phyloP scores from a whole-genome alignment of 92 coral and sea anemone species.

The Siderastrea siderea region DNA sequence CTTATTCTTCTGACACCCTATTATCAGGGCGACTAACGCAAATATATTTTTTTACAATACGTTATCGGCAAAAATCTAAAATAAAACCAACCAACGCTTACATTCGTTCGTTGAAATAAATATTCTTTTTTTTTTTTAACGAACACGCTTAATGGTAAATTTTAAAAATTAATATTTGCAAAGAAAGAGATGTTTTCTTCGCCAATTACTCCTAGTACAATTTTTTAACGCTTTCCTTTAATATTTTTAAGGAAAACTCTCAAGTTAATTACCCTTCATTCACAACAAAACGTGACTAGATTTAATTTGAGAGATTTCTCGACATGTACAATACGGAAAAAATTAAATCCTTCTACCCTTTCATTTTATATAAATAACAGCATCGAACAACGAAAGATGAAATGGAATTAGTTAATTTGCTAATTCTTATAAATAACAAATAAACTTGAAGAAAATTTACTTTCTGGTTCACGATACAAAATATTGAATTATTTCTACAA shows the following conservation, averaged over 20 bases:
- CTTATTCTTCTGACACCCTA: slow-evolving; percentile 13
- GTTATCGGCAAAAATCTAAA: neutral
- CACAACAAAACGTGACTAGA: neutral
- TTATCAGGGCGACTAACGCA: neutral
- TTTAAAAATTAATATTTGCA: neutral
- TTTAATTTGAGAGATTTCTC: neutral
- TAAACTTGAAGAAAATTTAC: neutral
- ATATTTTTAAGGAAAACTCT: neutral
- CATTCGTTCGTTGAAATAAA: slow-evolving; percentile 35
- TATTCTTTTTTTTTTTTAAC: neutral
- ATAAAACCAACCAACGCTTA: slow-evolving; percentile 15
- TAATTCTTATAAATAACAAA: neutral
- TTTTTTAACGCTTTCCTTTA: neutral
- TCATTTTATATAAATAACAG: slow-evolving; percentile 5
- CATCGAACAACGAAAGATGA: neutral
- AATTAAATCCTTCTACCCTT: neutral
- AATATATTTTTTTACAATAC: slow-evolving; percentile 25
- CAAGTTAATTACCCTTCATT: neutral
- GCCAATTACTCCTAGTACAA: neutral
- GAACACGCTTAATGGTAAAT: neutral
- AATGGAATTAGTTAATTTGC: neutral
- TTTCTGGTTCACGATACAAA: neutral
- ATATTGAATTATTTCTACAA: neutral
- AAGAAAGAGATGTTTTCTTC: neutral
- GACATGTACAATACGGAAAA: no score